Base-by-base conservation (phyloP, 2,888 invertebrate species). In the Rhamphomyia laevipes region DNA sequence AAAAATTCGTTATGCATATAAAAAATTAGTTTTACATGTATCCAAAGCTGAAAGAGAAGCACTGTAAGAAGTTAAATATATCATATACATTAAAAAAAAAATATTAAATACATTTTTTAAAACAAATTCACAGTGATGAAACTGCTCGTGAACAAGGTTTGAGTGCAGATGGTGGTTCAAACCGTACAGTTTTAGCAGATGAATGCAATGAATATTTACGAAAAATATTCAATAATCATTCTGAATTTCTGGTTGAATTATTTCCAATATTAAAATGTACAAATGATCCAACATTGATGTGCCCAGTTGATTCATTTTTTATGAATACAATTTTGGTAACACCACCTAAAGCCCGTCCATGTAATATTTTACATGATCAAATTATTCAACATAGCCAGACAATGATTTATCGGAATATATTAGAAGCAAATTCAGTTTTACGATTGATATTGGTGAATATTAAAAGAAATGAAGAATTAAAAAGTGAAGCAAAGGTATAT, bases 231-330 rank as follows among this genome's bases (percentile, higher is more conserved):
- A 62, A 73, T 47, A 79, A 81, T 56, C 88, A 94, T 60, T 73
- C 76, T 38, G 77, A 81, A 0, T 71, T 89, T 7, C 64, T 96
- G 3, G 68, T 70, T 51, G 66, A 79, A n/a, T 70, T 90, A n/a
- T 77, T 84, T 48, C 86, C 90, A 1, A 73, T 86, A 43, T 67
- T 92, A 1, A 73, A 70, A 52, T 42, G 57, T 0, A 48, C 47
- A 13, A 60, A 70, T 51, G 60, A 77, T 6, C 47, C 40, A 7
- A 67, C 71, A 2, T 57, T 63, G 0, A 71, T 75, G 49, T 70
- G 78, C 57, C 81, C 89, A 0, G 84, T 86, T 1, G 90, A 97
- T 69, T 66, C 85, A 48, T 87, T 97, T 65, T 99, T 94, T 63
- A 78, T 90, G 66, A 83, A 89, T 55, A 72, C 82, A 0, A 64